Evolutionary conservation across 2,888 invertebrate genomes (phyloP).

Genomic region (Unio pictorum): DNA sequence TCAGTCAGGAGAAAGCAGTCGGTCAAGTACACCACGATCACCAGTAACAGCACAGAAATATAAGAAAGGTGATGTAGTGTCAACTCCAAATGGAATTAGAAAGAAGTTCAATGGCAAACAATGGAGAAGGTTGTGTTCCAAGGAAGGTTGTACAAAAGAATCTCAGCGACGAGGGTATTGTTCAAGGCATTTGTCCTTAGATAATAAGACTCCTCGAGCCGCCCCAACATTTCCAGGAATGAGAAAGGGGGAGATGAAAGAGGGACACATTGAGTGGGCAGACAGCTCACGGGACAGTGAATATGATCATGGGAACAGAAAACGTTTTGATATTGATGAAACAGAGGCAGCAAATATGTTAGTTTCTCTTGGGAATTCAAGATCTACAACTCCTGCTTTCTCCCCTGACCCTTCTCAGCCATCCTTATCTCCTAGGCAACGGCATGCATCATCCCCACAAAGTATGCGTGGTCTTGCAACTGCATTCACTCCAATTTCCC

Average conservation of each 20-base stretch:
- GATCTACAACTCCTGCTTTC: slow-evolving; percentile 93
- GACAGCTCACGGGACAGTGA: slow-evolving; percentile 89
- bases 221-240: slow-evolving; percentile 61
- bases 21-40: slow-evolving; percentile 68
- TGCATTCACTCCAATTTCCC: slow-evolving; percentile 89
- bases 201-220: slow-evolving; percentile 76
- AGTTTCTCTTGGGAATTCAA: slow-evolving; percentile 92
- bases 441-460: slow-evolving; percentile 60
- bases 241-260: slow-evolving; percentile 66
- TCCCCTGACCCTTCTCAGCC: slow-evolving; percentile 59
- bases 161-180: slow-evolving; percentile 97
- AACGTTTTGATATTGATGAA: slow-evolving; percentile 83
- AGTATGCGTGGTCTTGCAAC: slow-evolving; percentile 76
- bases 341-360: slow-evolving; percentile 97
- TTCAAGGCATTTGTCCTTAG: slow-evolving; percentile 94
- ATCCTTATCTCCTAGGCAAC: slow-evolving; percentile 34
- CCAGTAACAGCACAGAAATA: slow-evolving; percentile 66
- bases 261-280: slow-evolving; percentile 81
- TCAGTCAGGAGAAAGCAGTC: slow-evolving; percentile 66
- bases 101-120: slow-evolving; percentile 99
- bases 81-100: slow-evolving; percentile 93
- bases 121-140: slow-evolving; percentile 97
- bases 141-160: slow-evolving; percentile 95
- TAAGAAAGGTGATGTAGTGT: slow-evolving; percentile 94
- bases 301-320: slow-evolving; percentile 72